A percentile compares a stretch with the other conserved stretches of the same genome.
Evolutionary conservation across 2,888 invertebrate genomes (phyloP).

Genomic region (Zaprionus bogoriensis): DNA sequence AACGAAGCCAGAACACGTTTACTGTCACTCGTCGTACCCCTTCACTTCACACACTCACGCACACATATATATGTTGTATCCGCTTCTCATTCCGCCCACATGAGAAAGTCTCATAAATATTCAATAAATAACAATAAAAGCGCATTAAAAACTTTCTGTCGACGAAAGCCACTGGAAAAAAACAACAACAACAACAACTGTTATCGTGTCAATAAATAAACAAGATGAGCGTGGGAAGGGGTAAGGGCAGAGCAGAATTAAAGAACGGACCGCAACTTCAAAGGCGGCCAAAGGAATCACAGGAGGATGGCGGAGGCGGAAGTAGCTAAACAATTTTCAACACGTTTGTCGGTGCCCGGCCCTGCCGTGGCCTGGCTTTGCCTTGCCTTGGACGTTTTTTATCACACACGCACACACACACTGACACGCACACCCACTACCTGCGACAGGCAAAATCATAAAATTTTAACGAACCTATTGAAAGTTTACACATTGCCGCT

Average conservation of each 20-base stretch:
- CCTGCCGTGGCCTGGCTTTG: no score
- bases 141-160: conserved; percentile 57
- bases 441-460: conserved; percentile 75
- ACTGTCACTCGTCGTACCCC: no score
- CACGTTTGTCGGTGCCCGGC: conserved; percentile 64
- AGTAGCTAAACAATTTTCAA: conserved; percentile 74
- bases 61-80: no score
- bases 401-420: conserved; percentile 31
- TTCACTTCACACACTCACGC: no score
- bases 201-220: conserved; percentile 58
- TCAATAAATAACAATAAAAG: conserved; percentile 58
- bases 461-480: conserved; percentile 80
- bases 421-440: no score
- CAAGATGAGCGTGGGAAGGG: no score
- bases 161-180: conserved; percentile 16
- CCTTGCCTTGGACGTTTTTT: conserved; percentile 34
- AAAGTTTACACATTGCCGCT: conserved; percentile 79
- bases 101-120: conserved; percentile 56
- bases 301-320: conserved; percentile 42
- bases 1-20: no score
- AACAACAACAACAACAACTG: conserved; percentile 30
- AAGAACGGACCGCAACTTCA: conserved; percentile 50
- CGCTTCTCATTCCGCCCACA: no score
- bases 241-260: conserved; percentile 39
- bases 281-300: conserved; percentile 14